Evolutionary conservation across 2,888 invertebrate genomes (phyloP), one percentile per base, ranked within the genome.

Genomic region (Parnassius smintheus): DNA sequence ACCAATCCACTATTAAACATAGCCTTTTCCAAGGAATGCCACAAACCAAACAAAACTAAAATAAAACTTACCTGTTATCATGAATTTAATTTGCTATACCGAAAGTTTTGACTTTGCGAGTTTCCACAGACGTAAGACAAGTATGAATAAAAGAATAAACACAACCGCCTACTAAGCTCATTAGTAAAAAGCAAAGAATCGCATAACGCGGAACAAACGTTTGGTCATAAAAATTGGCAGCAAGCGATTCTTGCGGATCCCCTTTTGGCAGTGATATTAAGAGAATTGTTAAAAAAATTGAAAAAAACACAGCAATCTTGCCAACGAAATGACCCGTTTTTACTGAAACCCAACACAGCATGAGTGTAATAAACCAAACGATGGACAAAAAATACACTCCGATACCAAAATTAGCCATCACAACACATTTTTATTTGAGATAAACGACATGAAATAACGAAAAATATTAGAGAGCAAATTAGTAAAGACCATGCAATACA

Each of bases 301-400:
- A 92, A 68, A 93, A 73, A 54, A 88, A 77, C 62, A 95, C 75
- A 54, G 93, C 92, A 68, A 94, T 82, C 80, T 93, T 93, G 60
- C 95, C 95, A 66, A 95, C 82, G 75, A 91, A 93, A 80, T 93
- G 94, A 68, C 94, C 94, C 50, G 94, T 93, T 73, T 94, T 93
- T 53, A 94, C 84, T 2, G 95, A 94, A 59, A 95, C 83, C 75
- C 94, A 93, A 73, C 95, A 95, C 71, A 94, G 77, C 72, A 95
- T 76, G 49, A 94, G 83, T 45, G 95, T 93, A 63, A 93, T 73
- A 69, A 93, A 89, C 95, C 95, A 95, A 71, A 95, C 78, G 64
- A 93, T 83, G 66, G 94, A 88, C 74, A 96, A 82, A 72, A 95
- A 87, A 78, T 95, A 94, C 66, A 95, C 89, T 71, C 95, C 95